Conservation (phyloP, 2,113 vertebrate species). For the Platanista minor region DNA sequence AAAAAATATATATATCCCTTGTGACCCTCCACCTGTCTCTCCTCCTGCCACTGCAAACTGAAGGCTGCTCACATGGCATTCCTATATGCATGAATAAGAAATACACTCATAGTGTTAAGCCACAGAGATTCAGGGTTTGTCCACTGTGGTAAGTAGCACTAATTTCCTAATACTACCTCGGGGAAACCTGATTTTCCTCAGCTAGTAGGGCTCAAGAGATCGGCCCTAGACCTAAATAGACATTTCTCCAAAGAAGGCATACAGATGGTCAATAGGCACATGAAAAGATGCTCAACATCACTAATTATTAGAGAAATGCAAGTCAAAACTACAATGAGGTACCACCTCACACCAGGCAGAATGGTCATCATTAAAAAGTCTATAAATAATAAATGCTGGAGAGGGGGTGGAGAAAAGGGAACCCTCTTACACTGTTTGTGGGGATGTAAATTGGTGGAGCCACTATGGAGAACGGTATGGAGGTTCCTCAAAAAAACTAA, state of each 20-base stretch:
- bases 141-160: not conserved
- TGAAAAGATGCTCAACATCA: not conserved
- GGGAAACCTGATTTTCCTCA: not conserved
- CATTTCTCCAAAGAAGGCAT: not conserved
- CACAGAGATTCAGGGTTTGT: not conserved
- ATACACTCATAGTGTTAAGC: not conserved
- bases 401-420: not conserved
- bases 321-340: not conserved
- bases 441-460: not conserved
- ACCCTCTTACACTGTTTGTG: not conserved
- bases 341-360: not conserved
- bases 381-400: not conserved
- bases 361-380: not conserved
- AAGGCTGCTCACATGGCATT: not conserved
- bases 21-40: not conserved
- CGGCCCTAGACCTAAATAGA: not conserved
- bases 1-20: too few species aligned
- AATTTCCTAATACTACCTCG: not conserved
- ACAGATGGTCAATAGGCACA: not conserved
- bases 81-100: not conserved
- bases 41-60: not conserved
- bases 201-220: not conserved
- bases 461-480: not conserved
- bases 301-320: not conserved
- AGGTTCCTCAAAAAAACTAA: not conserved